phyloP scores from a whole-genome alignment of 2,113 vertebrate genomes.

The Crypturellus undulatus region DNA sequence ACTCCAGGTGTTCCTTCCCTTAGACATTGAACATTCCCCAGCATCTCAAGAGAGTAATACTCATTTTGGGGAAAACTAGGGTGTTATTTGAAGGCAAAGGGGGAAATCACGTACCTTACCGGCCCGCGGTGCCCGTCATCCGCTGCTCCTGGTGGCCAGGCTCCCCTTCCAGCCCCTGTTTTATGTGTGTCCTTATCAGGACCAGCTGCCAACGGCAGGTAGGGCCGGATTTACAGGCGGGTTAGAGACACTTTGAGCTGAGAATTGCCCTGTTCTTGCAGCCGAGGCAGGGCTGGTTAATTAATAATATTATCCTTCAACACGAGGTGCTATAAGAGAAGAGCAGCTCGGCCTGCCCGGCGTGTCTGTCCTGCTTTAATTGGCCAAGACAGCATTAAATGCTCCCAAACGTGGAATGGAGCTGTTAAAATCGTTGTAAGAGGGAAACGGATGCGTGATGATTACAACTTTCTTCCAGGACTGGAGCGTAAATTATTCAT shows the following conservation, averaged over 20 bases:
- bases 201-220: not conserved
- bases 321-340: not conserved
- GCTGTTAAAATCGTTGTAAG: not conserved
- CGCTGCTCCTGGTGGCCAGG: not conserved
- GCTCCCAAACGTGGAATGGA: not conserved
- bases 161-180: not conserved
- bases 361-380: not conserved
- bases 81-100: not conserved
- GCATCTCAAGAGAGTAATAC: not conserved
- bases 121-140: not conserved
- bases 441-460: not conserved
- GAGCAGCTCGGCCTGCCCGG: not conserved
- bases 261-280: not conserved
- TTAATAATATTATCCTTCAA: conserved; percentile 12
- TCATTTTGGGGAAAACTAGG: not conserved
- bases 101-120: conserved; percentile 6
- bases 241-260: conserved; percentile 15
- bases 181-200: conserved; percentile 59
- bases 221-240: not conserved
- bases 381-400: not conserved
- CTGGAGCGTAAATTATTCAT: not conserved
- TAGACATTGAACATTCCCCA: not conserved
- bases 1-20: not conserved
- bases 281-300: conserved; percentile 18
- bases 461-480: not conserved